Conservation (phyloP, 2,888 invertebrate species). For the Idaea aversata region DNA sequence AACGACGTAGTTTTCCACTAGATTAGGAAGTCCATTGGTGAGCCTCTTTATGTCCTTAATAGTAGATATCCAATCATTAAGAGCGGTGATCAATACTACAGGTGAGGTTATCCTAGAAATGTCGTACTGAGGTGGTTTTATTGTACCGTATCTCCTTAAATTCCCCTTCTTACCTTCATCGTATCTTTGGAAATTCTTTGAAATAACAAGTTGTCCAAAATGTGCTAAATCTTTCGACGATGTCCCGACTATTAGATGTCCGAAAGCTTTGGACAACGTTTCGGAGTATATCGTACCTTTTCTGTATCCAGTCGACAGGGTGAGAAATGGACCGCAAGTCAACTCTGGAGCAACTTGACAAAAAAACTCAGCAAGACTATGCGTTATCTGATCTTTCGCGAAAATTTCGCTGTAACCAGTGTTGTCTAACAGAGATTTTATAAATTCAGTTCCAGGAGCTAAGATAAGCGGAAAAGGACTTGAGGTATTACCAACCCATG, state of each 20-base stretch:
- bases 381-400: constrained; percentile 72
- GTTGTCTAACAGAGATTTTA: constrained; percentile 48
- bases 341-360: constrained; percentile 61
- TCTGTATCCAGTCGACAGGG: constrained; percentile 80
- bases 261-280: constrained; percentile 74
- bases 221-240: constrained; percentile 71
- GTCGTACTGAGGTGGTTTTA: constrained; percentile 59
- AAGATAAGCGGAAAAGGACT: constrained; percentile 43
- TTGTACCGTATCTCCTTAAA: constrained; percentile 51
- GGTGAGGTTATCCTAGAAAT: constrained; percentile 56
- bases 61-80: constrained; percentile 83
- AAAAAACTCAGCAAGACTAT: constrained; percentile 54
- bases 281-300: constrained; percentile 73
- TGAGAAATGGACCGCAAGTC: constrained; percentile 79
- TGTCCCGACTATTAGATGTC: constrained; percentile 77
- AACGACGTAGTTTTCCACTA: constrained; percentile 80
- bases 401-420: constrained; percentile 82
- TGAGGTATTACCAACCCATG: constrained; percentile 74
- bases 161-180: constrained; percentile 60
- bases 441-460: constrained; percentile 32
- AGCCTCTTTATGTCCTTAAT: constrained; percentile 78
- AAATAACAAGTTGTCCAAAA: constrained; percentile 73
- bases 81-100: constrained; percentile 55
- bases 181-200: constrained; percentile 57
- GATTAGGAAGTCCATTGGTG: constrained; percentile 75